Evolutionary conservation across 1,140 invertebrate species (phyloP).

Genomic region (Pogonognathellus flavescens): DNA sequence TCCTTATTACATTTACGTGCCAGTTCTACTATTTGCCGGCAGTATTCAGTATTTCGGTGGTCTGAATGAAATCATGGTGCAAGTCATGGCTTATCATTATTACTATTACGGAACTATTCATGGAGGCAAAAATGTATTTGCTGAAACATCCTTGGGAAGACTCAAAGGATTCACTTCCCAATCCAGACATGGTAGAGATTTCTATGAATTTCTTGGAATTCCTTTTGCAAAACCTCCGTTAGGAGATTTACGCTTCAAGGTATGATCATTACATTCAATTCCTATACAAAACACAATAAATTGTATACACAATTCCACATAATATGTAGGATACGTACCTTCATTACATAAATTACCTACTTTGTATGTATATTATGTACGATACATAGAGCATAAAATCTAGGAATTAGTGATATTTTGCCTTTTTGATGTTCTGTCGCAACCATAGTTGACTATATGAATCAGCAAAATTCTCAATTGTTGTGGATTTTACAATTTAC

Average conservation of each 20-base stretch:
- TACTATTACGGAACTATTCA: conserved; percentile 55
- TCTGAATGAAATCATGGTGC: conserved; percentile 56
- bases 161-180: conserved; percentile 53
- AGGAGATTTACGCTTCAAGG: conserved; percentile 54
- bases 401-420: too few relatives aligned
- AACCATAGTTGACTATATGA: too few relatives aligned
- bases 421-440: too few relatives aligned
- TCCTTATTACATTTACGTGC: conserved; percentile 52
- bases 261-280: not conserved
- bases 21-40: conserved; percentile 35
- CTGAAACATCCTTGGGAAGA: conserved; percentile 47
- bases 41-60: conserved; percentile 57
- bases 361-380: too few relatives aligned
- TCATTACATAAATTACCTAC: too few relatives aligned
- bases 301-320: too few relatives aligned
- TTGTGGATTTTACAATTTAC: not conserved
- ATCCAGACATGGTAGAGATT: conserved; percentile 50
- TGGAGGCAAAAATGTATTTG: conserved; percentile 13
- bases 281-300: too few relatives aligned
- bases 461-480: not conserved
- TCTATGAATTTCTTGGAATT: conserved; percentile 55
- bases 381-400: too few relatives aligned
- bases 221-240: conserved; percentile 46
- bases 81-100: conserved; percentile 53
- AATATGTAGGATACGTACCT: too few relatives aligned